These are phyloP conservation scores for Dipodomys merriami DNA, from an alignment of 2,113 vertebrate genomes.

Conservation along the genomic window DNA sequence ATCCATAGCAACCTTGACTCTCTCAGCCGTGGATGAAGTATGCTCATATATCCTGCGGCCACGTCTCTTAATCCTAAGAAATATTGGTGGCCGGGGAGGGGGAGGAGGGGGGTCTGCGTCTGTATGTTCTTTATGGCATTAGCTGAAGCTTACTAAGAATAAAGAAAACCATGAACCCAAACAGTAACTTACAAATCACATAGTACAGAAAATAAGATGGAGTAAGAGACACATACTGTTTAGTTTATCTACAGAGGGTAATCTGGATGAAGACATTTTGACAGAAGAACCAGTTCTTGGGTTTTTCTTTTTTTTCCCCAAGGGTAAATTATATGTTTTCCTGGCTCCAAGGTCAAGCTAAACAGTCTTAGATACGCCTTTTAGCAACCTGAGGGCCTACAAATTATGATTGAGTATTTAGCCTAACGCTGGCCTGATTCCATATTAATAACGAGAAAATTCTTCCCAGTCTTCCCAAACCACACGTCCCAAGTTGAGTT, in stretches of 20 bases:
- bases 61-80: not conserved
- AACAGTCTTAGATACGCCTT: not conserved
- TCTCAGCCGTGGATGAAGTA: too few relatives aligned
- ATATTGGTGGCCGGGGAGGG: not conserved
- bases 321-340: not conserved
- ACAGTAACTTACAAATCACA: not conserved
- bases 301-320: not conserved
- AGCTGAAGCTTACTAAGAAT: not conserved
- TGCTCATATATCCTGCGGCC: not conserved
- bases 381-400: not conserved
- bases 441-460: conserved; percentile 4
- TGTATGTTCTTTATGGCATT: not conserved
- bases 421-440: not conserved
- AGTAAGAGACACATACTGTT: not conserved
- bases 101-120: not conserved
- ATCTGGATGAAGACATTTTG: not conserved
- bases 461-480: conserved; percentile 10
- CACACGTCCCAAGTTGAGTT: conserved; percentile 18
- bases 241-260: not conserved
- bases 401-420: conserved; percentile 1
- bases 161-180: not conserved
- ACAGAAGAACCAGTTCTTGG: not conserved
- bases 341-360: not conserved
- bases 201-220: not conserved
- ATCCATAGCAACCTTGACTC: not conserved